Conservation (phyloP, 2,797 vertebrate genomes). For the Chromobotia macracanthus region DNA sequence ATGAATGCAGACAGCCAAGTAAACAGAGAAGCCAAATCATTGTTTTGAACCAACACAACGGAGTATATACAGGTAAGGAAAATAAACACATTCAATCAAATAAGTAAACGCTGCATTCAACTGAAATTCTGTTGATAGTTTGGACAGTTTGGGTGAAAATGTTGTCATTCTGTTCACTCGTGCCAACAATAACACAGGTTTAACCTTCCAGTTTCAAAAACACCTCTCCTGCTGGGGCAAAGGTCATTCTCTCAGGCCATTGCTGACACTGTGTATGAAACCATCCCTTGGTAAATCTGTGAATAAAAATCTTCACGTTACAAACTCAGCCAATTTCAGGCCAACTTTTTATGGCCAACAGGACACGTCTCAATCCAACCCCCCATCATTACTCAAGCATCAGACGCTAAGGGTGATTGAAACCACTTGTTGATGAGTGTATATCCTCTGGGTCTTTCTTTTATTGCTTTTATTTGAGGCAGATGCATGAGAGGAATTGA, state of each 20-base stretch:
- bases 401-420: conserved; percentile 35
- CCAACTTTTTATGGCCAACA: conserved; percentile 37
- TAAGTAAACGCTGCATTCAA: not conserved
- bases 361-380: conserved; percentile 37
- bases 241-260: conserved; percentile 41
- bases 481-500: conserved; percentile 40
- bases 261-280: conserved; percentile 30
- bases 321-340: conserved; percentile 20
- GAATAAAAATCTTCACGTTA: conserved; percentile 24
- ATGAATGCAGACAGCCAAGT: conserved; percentile 1
- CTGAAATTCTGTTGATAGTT: conserved; percentile 9
- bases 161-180: conserved; percentile 13
- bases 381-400: conserved; percentile 31
- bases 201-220: conserved; percentile 30
- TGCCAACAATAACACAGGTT: conserved; percentile 23
- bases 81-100: conserved; percentile 10
- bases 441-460: conserved; percentile 41
- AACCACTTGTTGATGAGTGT: conserved; percentile 57
- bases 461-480: conserved; percentile 40
- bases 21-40: conserved; percentile 12
- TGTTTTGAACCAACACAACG: not conserved
- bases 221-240: conserved; percentile 23
- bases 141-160: conserved; percentile 8
- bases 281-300: conserved; percentile 22
- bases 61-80: not conserved